phyloP scores from a whole-genome alignment of 2,888 invertebrate species.

The Drosophila demipolita region DNA sequence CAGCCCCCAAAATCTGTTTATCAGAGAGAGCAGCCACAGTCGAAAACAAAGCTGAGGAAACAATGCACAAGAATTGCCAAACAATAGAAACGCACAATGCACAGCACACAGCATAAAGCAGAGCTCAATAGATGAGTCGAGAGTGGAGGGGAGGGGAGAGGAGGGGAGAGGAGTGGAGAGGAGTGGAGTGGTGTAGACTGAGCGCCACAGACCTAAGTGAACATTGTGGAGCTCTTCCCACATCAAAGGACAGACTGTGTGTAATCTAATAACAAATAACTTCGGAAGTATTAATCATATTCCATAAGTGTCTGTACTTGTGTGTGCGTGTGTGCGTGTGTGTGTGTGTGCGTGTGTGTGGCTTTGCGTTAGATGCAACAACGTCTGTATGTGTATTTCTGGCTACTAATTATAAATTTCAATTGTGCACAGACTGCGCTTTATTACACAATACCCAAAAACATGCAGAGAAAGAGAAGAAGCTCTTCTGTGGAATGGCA shows the following conservation, averaged over 20 bases:
- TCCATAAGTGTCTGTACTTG: slow-evolving; percentile 39
- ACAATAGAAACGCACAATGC: slow-evolving; percentile 74
- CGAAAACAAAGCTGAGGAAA: slow-evolving; percentile 65
- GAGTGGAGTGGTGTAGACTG: neutral
- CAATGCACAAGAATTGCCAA: slow-evolving; percentile 65
- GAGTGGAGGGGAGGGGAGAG: neutral
- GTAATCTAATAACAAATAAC: slow-evolving; percentile 81
- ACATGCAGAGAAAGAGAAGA: slow-evolving; percentile 9
- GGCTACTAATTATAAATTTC: slow-evolving; percentile 79
- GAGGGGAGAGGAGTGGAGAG: neutral
- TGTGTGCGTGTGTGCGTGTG: slow-evolving; percentile 12
- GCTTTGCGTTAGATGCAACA: neutral
- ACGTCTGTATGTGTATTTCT: slow-evolving; percentile 25
- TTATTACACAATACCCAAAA: slow-evolving; percentile 58
- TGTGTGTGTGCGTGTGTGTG: slow-evolving; percentile 10
- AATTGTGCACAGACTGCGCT: slow-evolving; percentile 76
- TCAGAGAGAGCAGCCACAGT: slow-evolving; percentile 59
- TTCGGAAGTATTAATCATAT: slow-evolving; percentile 81
- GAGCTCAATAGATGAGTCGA: slow-evolving; percentile 5
- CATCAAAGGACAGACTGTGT: slow-evolving; percentile 35
- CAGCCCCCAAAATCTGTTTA: slow-evolving; percentile 64
- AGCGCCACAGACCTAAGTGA: slow-evolving; percentile 12
- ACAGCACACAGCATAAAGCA: slow-evolving; percentile 44
- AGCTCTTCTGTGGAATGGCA: neutral
- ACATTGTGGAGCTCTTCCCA: slow-evolving; percentile 6